Evolutionary conservation across 2,797 vertebrate genomes (phyloP), one percentile per base, ranked within the genome.

Genomic region (Nothura maculosa): DNA sequence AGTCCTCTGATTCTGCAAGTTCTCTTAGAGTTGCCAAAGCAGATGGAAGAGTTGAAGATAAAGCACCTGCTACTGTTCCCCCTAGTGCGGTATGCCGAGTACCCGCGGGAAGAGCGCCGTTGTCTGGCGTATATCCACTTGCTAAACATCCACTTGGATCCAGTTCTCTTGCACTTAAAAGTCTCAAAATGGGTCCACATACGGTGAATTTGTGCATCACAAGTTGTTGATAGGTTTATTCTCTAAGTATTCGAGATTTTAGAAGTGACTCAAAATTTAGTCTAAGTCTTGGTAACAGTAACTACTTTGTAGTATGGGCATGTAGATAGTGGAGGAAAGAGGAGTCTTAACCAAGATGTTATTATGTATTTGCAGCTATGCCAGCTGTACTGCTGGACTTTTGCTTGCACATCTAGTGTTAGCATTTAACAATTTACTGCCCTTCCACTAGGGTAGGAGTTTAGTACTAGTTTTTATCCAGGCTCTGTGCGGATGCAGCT

Each of bases 31-130:
- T 98, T 85, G 98, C 98, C 78, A 99, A 99, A 98, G 98, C 98
- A 81, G 99, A 99, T 20, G 98, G 98, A 95, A 99, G 98, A 97
- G 97, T 96, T 66, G 99, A 99, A 66, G 99, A 99, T 62, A 98
- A 99, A 96, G 93, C 97, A 85, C 85, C 98, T 90, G 94, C 98
- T 90, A 97, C 95, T 68, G 96, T 97, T 66, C 97, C 98, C 61
- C 96, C 98, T 94, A 99, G 98, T 97, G 98, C 98, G 95, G 99
- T 99, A 98, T 38, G 98, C 97, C 85, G 64, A 86, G 20, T 62
- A 18, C 43, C 34, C 42, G 82, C 75, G 69, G 57, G 86, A 43
- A 80, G 60, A 87, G 7, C 0, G 0, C n/a, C 28, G 3, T 77
- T 92, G 45, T 61, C 24, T 72, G 27, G 75, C 36, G 2, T 25